Evolutionary conservation across 2,888 invertebrate genomes (phyloP), one percentile per base, ranked within the genome.

Genomic region (Tenthredo livida): DNA sequence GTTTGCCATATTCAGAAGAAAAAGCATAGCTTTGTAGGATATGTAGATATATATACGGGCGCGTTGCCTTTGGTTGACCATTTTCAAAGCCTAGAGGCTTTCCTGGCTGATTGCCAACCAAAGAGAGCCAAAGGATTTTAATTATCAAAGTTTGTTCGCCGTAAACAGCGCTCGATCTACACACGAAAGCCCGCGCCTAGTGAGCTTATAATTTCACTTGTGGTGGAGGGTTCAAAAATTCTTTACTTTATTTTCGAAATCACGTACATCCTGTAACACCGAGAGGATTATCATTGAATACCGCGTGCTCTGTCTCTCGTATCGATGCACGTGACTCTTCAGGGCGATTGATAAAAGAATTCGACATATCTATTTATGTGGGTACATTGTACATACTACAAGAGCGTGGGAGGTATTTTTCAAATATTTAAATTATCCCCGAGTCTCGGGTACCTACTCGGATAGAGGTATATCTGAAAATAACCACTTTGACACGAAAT

Each of bases 121-220:
- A 89, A 89, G 87, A 90, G 90, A 88, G 90, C 90, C 90, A 88
- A 89, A 86, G 90, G 92, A 93, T 93, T 93, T 93, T 93, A 93
- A 93, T 93, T 93, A 93, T 91, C 89, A 87, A 87, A 89, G 92
- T 93, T 93, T 93, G 89, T 93, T 90, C 90, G 88, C 89, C 89
- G 91, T 91, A 93, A 93, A 93, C 92, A 93, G 88, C 86, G 87
- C 84, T 21, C 25, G 21, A 80, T 61, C 37, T 37, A 61, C 40
- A 80, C 80, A 80, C 61, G 80, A 80, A 58, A 80, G 58, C 37
- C 1, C 29, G 1, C 12, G 15, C 37, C 5, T 9, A 33, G 17
- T 21, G 15, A 21, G 58, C 61, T 80, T 40, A 21, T 58, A 61
- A 80, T 80, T 80, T 40, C 3, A 37, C 80, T 80, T 37, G 80